Evolutionary conservation across 2,797 vertebrate genomes (phyloP).

Genomic region (Gymnoscopelus braueri): DNA sequence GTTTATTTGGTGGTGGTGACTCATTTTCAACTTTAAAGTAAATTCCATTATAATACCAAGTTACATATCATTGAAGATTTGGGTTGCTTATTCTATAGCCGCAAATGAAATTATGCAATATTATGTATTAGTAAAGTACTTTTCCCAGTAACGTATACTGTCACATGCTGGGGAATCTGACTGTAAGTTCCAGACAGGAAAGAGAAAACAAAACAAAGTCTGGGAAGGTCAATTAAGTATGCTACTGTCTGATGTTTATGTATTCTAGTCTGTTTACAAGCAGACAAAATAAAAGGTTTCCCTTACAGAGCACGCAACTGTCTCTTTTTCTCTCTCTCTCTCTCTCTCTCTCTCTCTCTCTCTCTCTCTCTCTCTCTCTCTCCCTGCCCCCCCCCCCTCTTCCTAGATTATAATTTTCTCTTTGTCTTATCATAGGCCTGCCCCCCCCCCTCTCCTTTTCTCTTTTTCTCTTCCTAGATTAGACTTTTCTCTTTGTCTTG

Average conservation of each 20-base stretch:
- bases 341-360: slow-evolving; percentile 12
- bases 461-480: slow-evolving; percentile 18
- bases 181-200: not conserved
- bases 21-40: no score
- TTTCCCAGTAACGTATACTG: not conserved
- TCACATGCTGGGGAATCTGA: not conserved
- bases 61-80: no score
- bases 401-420: not conserved
- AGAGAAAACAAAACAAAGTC: not conserved
- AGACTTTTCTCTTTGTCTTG: slow-evolving; percentile 1
- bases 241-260: slow-evolving; percentile 41
- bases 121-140: no score
- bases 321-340: slow-evolving; percentile 42
- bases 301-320: slow-evolving; percentile 57
- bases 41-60: no score
- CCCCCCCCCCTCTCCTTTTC: slow-evolving; percentile 33
- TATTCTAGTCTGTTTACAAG: slow-evolving; percentile 31
- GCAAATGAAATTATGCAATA: no score
- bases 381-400: slow-evolving; percentile 1
- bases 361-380: slow-evolving; percentile 42
- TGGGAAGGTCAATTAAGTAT: not conserved
- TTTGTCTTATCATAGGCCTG: slow-evolving; percentile 39
- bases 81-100: no score
- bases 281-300: slow-evolving; percentile 44
- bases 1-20: no score